A percentile compares a stretch with the other conserved stretches of the same genome.
Evolutionary conservation across 2,113 vertebrate genomes (phyloP).

Genomic region (Lota lota): DNA sequence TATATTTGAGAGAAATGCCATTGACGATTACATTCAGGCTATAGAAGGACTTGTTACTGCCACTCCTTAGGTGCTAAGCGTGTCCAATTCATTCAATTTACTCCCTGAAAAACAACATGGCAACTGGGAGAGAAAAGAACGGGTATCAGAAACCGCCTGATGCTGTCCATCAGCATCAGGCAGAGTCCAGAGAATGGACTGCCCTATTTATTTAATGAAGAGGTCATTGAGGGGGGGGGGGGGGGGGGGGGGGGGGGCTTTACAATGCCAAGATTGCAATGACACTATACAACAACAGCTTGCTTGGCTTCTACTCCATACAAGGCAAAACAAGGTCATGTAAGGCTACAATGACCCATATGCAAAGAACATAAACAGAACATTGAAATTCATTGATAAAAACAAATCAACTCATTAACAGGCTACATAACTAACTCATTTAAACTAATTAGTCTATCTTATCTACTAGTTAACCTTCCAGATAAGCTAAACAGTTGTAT

Average conservation of each 20-base stretch:
- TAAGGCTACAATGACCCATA: no score
- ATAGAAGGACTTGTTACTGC: slow-evolving; percentile 44
- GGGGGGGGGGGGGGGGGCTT: slow-evolving; percentile 17
- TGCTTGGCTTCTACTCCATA: not conserved
- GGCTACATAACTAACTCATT: no score
- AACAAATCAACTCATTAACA: no score
- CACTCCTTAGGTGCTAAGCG: slow-evolving; percentile 38
- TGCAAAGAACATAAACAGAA: no score
- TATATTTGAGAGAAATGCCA: slow-evolving; percentile 48
- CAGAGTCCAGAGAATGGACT: slow-evolving; percentile 44
- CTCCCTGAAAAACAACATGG: slow-evolving; percentile 36
- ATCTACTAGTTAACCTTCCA: no score
- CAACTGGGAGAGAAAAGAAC: slow-evolving; percentile 21
- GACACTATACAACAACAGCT: slow-evolving; percentile 20
- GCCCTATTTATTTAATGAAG: slow-evolving; percentile 58
- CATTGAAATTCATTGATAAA: no score
- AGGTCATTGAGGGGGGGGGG: slow-evolving; percentile 38
- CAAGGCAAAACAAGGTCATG: not conserved
- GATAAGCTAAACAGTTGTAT: no score
- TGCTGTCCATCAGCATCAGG: slow-evolving; percentile 56
- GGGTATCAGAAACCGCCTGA: slow-evolving; percentile 56
- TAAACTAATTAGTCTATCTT: no score
- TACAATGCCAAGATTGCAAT: slow-evolving; percentile 29
- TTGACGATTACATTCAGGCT: slow-evolving; percentile 36
- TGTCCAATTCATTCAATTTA: slow-evolving; percentile 64